Evolutionary conservation across 2,797 vertebrate genomes (phyloP), one percentile per base, ranked within the genome.

Genomic region (Tadarida brasiliensis): DNA sequence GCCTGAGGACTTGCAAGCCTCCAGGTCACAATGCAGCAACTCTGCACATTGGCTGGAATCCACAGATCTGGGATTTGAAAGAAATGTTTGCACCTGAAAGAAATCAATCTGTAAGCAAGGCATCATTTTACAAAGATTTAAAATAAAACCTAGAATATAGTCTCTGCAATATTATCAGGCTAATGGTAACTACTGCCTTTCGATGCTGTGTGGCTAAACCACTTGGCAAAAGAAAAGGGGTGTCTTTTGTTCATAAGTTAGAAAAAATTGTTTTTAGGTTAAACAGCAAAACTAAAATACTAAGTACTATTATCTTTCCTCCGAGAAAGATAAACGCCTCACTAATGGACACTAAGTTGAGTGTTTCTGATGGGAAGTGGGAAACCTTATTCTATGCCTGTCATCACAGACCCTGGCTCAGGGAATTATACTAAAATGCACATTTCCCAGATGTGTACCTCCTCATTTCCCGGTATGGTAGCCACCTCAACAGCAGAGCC

Each of bases 281-380:
- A 95, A 97, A 92, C 7, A 47, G 26, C 33, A 78, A 80, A 95
- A 59, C 57, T 87, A 78, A 91, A 90, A 86, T 95, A 54, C 68
- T 61, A 59, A 54, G 22, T 77, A 24, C 24, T 78, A 15, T 82
- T 93, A 56, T 71, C 68, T 74, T 74, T 91, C 20, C 14, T 83
- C 78, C 56, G 47, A 57, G 39, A 83, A 59, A 77, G 63, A 57
- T 78, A 67, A 82, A 74, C 16, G 1, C 39, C 33, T 80, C 90
- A 19, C 68, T 78, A 57, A 87, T 54, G n/a, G 20, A 57, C 24
- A 82, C 51, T 74, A 81, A 82, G 22, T 59, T 35, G 51, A 90
- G 44, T 78, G 49, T 57, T 82, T 91, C 76, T 35, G 54, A 19
- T 56, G 54, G 57, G 7, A 67, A 63, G 1, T 28, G 30, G 86